phyloP scores from a whole-genome alignment of 2,797 vertebrate species.

The Acridotheres tristis region DNA sequence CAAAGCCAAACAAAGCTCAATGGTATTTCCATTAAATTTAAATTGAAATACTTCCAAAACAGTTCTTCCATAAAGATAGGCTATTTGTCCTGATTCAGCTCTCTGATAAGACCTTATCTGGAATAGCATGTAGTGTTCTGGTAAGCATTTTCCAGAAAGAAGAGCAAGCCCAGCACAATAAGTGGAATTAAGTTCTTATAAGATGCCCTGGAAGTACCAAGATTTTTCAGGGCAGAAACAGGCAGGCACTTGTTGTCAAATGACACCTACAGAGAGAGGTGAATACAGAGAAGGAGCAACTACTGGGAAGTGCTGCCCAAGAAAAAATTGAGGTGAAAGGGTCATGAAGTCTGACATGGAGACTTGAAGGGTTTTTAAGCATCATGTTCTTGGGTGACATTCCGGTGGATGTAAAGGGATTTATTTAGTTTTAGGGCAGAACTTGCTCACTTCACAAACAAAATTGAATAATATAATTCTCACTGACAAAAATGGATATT shows the following conservation, averaged over 20 bases:
- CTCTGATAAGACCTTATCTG: constrained; percentile 62
- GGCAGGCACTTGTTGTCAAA: neutral
- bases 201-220: neutral
- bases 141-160: constrained; percentile 58
- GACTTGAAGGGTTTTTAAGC: neutral
- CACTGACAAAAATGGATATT: neutral
- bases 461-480: neutral
- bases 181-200: constrained; percentile 23
- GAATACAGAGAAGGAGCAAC: neutral
- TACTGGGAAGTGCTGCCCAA: neutral
- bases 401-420: neutral
- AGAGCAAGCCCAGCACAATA: neutral
- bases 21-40: constrained; percentile 67
- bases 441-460: neutral
- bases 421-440: neutral
- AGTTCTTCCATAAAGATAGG: constrained; percentile 67
- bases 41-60: constrained; percentile 64
- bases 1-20: constrained; percentile 68
- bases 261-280: neutral
- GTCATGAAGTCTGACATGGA: neutral
- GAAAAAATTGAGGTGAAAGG: neutral
- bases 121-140: constrained; percentile 63
- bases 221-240: neutral
- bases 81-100: constrained; percentile 66
- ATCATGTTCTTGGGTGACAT: neutral